Conservation (phyloP, 2,888 invertebrate genomes). For the Cheilosia variabilis region DNA sequence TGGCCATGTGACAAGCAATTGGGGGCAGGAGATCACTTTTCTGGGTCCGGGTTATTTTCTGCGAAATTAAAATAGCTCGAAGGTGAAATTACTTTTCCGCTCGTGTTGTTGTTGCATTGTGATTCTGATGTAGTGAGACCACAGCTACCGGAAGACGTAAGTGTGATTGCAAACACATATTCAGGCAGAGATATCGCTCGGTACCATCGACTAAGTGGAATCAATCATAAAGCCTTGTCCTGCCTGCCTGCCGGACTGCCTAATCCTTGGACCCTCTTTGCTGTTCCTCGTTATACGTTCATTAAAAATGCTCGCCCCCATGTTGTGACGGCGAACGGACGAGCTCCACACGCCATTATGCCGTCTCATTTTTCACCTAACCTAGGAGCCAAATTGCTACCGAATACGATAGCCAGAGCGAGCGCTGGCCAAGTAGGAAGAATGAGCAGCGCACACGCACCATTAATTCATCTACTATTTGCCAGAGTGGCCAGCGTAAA, state of each 20-base stretch:
- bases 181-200: slow-evolving; percentile 40
- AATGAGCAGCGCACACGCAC: slow-evolving; percentile 73
- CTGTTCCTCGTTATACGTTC: slow-evolving; percentile 59
- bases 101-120: slow-evolving; percentile 16
- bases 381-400: slow-evolving; percentile 74
- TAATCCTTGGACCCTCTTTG: slow-evolving; percentile 30
- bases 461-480: slow-evolving; percentile 73
- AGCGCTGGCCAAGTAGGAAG: slow-evolving; percentile 44
- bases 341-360: slow-evolving; percentile 69
- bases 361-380: slow-evolving; percentile 69
- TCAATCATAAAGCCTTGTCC: slow-evolving; percentile 60
- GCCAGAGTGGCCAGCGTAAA: slow-evolving; percentile 72
- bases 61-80: slow-evolving; percentile 73
- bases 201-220: slow-evolving; percentile 48
- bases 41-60: slow-evolving; percentile 64
- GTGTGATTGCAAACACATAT: slow-evolving; percentile 53
- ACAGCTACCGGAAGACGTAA: slow-evolving; percentile 36
- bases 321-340: slow-evolving; percentile 67
- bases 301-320: slow-evolving; percentile 73
- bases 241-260: neutral
- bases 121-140: slow-evolving; percentile 39
- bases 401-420: slow-evolving; percentile 62
- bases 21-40: slow-evolving; percentile 72
- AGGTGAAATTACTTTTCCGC: slow-evolving; percentile 71
- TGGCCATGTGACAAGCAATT: slow-evolving; percentile 73